Evolutionary conservation across 2,888 invertebrate genomes (phyloP).

Genomic region (Trimorus sp.): DNA sequence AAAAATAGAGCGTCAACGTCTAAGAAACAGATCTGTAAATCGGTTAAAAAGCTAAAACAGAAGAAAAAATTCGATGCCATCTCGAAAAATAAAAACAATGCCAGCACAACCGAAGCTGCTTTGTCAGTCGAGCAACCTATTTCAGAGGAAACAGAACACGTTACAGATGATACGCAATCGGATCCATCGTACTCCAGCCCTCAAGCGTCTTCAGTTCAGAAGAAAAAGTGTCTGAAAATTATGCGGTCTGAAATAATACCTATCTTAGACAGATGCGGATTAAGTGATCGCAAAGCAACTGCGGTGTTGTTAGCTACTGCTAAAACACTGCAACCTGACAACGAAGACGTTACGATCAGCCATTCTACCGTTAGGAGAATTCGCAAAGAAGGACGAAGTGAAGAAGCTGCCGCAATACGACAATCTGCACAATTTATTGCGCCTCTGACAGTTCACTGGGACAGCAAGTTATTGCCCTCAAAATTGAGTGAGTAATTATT

Average conservation of each 20-base stretch:
- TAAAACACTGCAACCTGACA: constrained; percentile 6
- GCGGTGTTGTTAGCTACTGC: constrained; percentile 1
- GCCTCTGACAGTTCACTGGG: constrained; percentile 20
- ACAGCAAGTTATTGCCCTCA: constrained; percentile 24
- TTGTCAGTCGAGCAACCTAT: too few species aligned
- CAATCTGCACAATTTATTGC: background rate
- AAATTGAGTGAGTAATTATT: background rate
- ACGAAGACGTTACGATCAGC: background rate
- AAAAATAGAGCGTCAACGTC: background rate
- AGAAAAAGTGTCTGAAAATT: constrained; percentile 4
- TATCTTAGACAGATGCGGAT: constrained; percentile 15
- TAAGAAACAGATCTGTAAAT: background rate
- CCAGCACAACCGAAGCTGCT: too few species aligned
- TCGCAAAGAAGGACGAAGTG: background rate
- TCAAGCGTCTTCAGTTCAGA: background rate
- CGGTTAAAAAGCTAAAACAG: background rate
- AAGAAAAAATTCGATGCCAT: background rate
- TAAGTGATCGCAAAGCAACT: constrained; percentile 19
- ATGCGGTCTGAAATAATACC: background rate
- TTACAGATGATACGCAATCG: background rate
- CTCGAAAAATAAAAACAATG: background rate
- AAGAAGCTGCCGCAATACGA: constrained; percentile 12
- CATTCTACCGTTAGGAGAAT: constrained; percentile 3
- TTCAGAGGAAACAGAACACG: background rate
- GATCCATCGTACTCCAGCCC: background rate